Base-by-base conservation (phyloP, 2,113 vertebrate species). In the Prunella fulvescens region DNA sequence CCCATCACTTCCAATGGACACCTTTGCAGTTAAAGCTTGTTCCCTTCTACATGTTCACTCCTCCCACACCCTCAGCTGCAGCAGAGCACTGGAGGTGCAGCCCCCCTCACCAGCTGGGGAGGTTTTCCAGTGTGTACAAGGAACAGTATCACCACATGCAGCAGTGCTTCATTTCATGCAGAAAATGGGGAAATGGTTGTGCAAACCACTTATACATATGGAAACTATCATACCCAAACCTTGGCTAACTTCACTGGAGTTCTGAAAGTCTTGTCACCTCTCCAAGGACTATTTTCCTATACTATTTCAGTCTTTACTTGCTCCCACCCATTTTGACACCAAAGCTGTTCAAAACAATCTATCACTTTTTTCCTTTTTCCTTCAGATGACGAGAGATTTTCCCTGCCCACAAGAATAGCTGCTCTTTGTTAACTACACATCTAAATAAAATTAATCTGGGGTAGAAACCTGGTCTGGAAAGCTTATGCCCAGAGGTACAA, bases 261-360 rank as follows among this genome's bases (percentile, higher is more conserved):
- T 90, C 82, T 31, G 7, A 91, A 91, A 92, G 45, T 31, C 37
- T 86, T 53, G 3, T 79, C 6, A 23, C 37, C 40, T 91, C 81
- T 94, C 90, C 88, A 94, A 92, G 23, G 70, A 33, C 71, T 89
- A 72, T 91, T 95, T 93, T 93, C 92, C 78, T 95, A 53, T 81
- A 69, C 65, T 37, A 45, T 90, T 96, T 95, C 79, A 84, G 51
- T 65, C 83, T 85, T 86, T 86, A 80, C 79, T 92, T 87, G 60
- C 35, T 88, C 65, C 65, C 61, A 80, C 51, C 33, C 77, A 53
- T 94, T 96, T 85, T 5, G 4, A 80, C 91, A 95, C 88, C 4
- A 11, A 61, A 94, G 53, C 65, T 84, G 45, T 78, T 96, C 60
- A 65, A 85, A 94, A 45, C 42, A 60, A 81, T 73, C 51, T 62